Evolutionary conservation across 2,888 invertebrate species (phyloP), one percentile per base, ranked within the genome.

Genomic region (Autographa pulchrina): DNA sequence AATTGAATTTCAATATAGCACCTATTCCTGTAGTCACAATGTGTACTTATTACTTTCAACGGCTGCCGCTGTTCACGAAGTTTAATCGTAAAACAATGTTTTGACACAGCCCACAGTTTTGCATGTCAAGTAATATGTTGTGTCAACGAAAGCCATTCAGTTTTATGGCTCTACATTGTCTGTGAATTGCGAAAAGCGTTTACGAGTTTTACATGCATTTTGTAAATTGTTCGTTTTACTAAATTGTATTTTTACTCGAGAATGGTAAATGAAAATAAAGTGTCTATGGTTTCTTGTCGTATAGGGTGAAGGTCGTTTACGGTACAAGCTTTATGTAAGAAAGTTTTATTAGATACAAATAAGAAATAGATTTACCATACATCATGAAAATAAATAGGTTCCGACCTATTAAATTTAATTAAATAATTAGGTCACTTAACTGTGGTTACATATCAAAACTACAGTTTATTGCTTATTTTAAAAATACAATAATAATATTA

Each of bases 101-200:
- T 81, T 74, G 82, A 81, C 80, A 81, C 43, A 75, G 60, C n/a
- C 48, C 48, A 48, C 48, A 48, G 48, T 48, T 68, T 72, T 77
- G 76, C 48, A 63, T 82, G 72, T 38, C 68, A 70, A 71, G 65
- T 70, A 48, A 67, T 67, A 59, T 58, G 59, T 74, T 76, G 61
- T 71, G 76, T 71, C 70, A 68, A 63, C 62, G 65, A 63, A 75
- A 76, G 67, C 73, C 75, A 74, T 82, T 65, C 68, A 71, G 70
- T 78, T 85, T 85, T 85, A 85, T 73, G 72, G 62, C 66, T 38
- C 62, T 20, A 64, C 71, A 81, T 84, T 84, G 86, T 85, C 77
- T 81, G 68, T 68, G 69, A 9, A 58, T 85, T 85, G 74, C 77
- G 72, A 78, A 75, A 81, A 81, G 70, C 74, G 74, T 77, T 81